These are phyloP conservation scores for Thymelicus lineola DNA, from an alignment of 2,888 invertebrate species.

Conservation along the genomic window DNA sequence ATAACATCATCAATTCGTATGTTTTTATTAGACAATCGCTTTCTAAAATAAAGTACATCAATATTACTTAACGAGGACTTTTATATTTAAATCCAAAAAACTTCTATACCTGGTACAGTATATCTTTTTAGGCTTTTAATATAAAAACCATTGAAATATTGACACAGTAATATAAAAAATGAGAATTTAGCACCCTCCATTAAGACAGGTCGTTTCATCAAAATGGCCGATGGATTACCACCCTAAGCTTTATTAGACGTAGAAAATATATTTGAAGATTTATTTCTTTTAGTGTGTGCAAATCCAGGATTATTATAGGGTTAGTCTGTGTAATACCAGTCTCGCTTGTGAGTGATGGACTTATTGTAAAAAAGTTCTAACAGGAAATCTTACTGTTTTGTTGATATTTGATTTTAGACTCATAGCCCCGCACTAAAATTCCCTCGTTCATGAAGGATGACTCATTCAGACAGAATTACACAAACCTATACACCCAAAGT, in stretches of 20 bases:
- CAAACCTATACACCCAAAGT: no score
- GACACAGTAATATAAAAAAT: not conserved
- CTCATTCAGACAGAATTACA: no score
- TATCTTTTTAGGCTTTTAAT: not conserved
- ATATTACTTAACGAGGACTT: no score
- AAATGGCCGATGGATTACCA: not conserved
- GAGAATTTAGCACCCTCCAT: not conserved
- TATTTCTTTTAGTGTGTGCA: constrained; percentile 1
- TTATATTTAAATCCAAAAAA: no score
- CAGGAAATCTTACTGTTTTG: not conserved
- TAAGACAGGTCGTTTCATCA: constrained; percentile 1
- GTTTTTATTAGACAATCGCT: no score
- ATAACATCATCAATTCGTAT: no score
- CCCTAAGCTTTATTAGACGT: not conserved
- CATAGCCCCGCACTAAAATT: not conserved
- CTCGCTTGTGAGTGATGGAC: no score
- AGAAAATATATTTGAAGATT: not conserved
- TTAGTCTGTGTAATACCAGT: no score
- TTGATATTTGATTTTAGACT: not conserved
- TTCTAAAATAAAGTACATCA: no score
- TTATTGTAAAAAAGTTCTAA: no score
- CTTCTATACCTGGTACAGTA: no score
- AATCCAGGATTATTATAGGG: not conserved
- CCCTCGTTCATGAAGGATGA: no score
- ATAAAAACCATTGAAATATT: not conserved